These are phyloP conservation scores for Artemisiospiza belli DNA, from an alignment of 2,113 vertebrate species.

Conservation along the genomic window DNA sequence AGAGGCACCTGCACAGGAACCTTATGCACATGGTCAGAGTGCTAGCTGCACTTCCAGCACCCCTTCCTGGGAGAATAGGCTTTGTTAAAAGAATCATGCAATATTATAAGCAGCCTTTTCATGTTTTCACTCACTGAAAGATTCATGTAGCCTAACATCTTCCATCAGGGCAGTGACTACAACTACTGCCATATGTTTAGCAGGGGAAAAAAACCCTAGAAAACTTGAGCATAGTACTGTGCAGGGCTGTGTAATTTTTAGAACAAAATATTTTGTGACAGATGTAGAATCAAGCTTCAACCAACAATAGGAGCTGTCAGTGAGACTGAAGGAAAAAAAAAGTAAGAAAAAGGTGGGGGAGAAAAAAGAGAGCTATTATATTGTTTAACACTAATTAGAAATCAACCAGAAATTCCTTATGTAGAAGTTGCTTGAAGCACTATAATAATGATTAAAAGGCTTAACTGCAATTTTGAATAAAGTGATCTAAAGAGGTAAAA, in stretches of 20 bases:
- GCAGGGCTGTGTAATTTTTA: background rate
- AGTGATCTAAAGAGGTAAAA: background rate
- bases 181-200: background rate
- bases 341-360: background rate
- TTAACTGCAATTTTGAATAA: background rate
- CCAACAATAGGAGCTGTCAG: background rate
- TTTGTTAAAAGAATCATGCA: background rate
- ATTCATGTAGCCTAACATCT: background rate
- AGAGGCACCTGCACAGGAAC: background rate
- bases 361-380: fast-evolving
- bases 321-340: background rate
- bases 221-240: background rate
- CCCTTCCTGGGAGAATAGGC: background rate
- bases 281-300: background rate
- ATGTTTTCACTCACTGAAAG: background rate
- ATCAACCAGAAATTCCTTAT: background rate
- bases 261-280: background rate
- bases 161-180: background rate
- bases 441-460: background rate
- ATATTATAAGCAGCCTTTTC: background rate
- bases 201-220: background rate
- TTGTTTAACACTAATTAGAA: background rate
- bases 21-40: background rate
- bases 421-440: background rate
- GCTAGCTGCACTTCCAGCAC: background rate